Evolutionary conservation across 2,113 vertebrate species (phyloP), one percentile per base, ranked within the genome.

Genomic region (Heteronetta atricapilla): DNA sequence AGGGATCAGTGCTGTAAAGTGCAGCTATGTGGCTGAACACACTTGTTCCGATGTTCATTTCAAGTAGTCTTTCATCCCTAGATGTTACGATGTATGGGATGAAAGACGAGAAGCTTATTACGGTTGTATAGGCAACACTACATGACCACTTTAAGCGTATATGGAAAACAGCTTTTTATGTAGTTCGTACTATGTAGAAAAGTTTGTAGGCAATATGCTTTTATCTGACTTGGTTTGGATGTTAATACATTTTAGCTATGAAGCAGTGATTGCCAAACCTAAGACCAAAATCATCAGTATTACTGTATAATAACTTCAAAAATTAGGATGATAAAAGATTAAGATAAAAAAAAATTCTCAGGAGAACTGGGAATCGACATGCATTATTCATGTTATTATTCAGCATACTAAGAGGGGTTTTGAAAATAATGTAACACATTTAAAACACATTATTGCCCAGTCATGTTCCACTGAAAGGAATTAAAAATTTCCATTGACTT

Each of bases 51-150:
- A 56, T 1, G 8, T 80, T 93, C 6, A 12, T 91, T 90, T 94
- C 50, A 90, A 88, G 48, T 70, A 75, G 90, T 72, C 93, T 98
- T 97, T 93, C 62, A 42, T 83, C 62, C 82, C 66, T 83, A 23
- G 5, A 33, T 67, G 70, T 53, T 67, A 52, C 0, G 0, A 58
- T 66, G 25, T 60, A 29, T 29, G 40, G 52, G 77, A 56, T 86
- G 88, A 68, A 94, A 91, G 83, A 60, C 82, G 56, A 83, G 84
- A 86, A 53, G 42, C 78, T 79, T 85, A 56, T 38, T 83, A 40
- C n/a, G 42, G 34, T 69, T 89, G 38, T 83, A 44, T 86, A 85
- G 64, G 74, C 73, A 94, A 72, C 68, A 78, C 77, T 92, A 73
- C 16, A 1, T 90, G 92, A 82, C 52, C 52, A 73, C 59, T 94